Percentiles rank a stretch among this genome's conserved stretches.
These are phyloP conservation scores for Deladenus siricidicola DNA, from an alignment of 2,888 invertebrate genomes.

Conservation along the genomic window DNA sequence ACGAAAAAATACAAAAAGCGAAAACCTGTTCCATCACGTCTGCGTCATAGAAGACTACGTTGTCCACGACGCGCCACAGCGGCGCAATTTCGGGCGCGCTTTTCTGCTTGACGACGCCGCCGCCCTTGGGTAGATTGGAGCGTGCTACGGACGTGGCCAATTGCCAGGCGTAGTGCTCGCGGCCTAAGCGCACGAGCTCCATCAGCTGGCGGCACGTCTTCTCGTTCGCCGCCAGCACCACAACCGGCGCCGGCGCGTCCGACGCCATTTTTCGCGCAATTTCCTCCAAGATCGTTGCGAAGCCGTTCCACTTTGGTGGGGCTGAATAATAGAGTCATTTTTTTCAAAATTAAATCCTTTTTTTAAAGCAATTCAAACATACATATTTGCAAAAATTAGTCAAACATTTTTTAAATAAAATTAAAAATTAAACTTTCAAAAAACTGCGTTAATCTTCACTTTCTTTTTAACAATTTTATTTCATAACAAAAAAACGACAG, in stretches of 20 bases:
- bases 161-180: conserved; percentile 10
- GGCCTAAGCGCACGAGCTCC: conserved; percentile 30
- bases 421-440: no score
- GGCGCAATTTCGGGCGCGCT: conserved; percentile 18
- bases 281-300: conserved; percentile 39
- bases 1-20: background rate
- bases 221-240: conserved; percentile 41
- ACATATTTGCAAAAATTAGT: no score
- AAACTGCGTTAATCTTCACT: conserved; percentile 1
- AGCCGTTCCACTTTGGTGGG: conserved; percentile 46
- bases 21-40: conserved; percentile 26
- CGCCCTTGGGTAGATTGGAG: background rate
- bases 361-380: no score
- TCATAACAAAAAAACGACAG: background rate
- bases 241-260: conserved; percentile 25
- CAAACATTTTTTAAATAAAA: no score
- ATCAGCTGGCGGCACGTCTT: conserved; percentile 37
- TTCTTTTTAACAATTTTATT: background rate
- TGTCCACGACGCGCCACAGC: conserved; percentile 21
- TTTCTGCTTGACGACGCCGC: background rate
- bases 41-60: conserved; percentile 19
- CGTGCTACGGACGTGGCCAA: conserved; percentile 7
- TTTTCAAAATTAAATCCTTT: no score
- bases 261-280: conserved; percentile 14
- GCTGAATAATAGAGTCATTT: no score